Conservation (phyloP, 92 coral and sea anemone genomes). For the Actinostola sp. region DNA sequence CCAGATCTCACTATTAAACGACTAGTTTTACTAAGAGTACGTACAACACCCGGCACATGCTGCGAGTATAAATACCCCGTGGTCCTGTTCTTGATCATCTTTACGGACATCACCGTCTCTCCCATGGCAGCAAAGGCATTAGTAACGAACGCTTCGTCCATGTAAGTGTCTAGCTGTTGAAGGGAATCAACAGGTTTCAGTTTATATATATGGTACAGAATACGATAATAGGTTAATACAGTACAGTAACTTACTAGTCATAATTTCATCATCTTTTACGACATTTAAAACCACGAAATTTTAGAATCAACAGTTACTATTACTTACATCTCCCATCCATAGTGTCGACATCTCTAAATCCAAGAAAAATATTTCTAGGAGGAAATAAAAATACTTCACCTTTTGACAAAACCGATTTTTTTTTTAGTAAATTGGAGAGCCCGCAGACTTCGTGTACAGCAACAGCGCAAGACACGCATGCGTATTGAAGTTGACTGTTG, state of each 20-base stretch:
- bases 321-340: conserved; percentile 99
- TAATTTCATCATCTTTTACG: too few relatives aligned
- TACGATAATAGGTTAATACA: too few relatives aligned
- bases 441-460: conserved; percentile 6
- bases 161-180: conserved; percentile 82
- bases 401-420: not conserved
- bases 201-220: too few relatives aligned
- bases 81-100: conserved; percentile 82
- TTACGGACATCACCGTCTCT: conserved; percentile 79
- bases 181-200: not conserved
- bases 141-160: conserved; percentile 86
- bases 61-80: conserved; percentile 88
- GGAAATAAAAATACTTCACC: not conserved
- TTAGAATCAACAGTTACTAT: not conserved
- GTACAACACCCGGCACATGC: too few relatives aligned
- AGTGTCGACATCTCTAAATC: conserved; percentile 66
- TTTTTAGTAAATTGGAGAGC: not conserved
- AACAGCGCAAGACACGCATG: not conserved
- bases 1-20: too few relatives aligned
- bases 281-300: too few relatives aligned
- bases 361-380: not conserved
- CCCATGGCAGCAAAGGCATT: conserved; percentile 97
- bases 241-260: too few relatives aligned
- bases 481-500: not conserved
- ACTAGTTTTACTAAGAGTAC: not conserved